Conservation (phyloP, 2,113 vertebrate species). For the Protobothrops flavoviridis region DNA sequence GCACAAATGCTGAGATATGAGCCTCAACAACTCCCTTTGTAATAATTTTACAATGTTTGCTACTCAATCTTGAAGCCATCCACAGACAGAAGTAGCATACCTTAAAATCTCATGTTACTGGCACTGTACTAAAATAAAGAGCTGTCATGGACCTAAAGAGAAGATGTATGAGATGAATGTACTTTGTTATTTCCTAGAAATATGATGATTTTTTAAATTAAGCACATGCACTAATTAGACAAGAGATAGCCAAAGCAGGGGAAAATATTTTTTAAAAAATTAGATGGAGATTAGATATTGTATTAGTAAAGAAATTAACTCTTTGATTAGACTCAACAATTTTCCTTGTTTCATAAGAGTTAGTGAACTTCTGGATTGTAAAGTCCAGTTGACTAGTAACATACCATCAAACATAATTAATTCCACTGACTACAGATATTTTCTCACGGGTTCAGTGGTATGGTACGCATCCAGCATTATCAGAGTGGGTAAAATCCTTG, state of each 20-base stretch:
- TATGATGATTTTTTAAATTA: conserved; percentile 15
- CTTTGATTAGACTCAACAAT: not conserved
- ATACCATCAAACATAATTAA: not conserved
- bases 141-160: not conserved
- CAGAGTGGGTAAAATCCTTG: not conserved
- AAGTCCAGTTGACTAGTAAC: not conserved
- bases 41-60: not conserved
- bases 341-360: not conserved
- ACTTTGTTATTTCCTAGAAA: conserved; percentile 1
- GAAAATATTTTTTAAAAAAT: not conserved
- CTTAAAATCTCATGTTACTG: not conserved
- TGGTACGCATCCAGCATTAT: not conserved
- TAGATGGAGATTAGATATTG: not conserved
- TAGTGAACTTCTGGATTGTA: not conserved
- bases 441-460: not conserved
- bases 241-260: not conserved
- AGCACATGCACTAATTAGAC: conserved; percentile 2
- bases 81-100: not conserved
- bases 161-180: conserved; percentile 5
- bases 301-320: not conserved
- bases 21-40: not conserved
- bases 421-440: not conserved
- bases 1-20: not conserved
- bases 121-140: not conserved
- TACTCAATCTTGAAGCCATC: not conserved